A percentile compares a stretch with the other conserved stretches of the same genome.
Evolutionary conservation across 2,113 vertebrate species (phyloP).

Genomic region (Coreoperca whiteheadi): DNA sequence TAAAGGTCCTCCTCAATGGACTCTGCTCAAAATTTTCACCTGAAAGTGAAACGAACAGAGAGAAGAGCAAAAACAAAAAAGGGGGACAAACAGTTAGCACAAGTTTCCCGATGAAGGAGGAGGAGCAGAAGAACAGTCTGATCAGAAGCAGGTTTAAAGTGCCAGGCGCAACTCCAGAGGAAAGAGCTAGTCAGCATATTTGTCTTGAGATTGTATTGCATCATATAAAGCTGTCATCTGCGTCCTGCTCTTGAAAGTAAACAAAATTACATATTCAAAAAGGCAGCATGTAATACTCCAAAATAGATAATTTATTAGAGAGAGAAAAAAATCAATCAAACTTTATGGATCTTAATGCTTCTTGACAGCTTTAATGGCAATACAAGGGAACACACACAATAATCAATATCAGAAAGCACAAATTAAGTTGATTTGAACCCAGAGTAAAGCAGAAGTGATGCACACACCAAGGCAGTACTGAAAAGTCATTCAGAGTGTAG

Average conservation of each 20-base stretch:
- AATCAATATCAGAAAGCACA: constrained; percentile 68
- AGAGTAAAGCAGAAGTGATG: constrained; percentile 81
- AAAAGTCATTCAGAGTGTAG: constrained; percentile 79
- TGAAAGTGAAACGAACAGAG: constrained; percentile 76
- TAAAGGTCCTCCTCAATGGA: constrained; percentile 97
- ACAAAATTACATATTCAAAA: constrained; percentile 16
- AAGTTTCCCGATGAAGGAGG: constrained; percentile 4
- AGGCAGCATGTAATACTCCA: constrained; percentile 4
- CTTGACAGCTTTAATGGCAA: constrained; percentile 80
- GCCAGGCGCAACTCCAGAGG: constrained; percentile 67
- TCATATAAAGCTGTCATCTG: constrained; percentile 78
- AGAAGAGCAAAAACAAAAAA: constrained; percentile 52
- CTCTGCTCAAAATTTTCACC: constrained; percentile 99
- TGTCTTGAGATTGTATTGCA: constrained; percentile 74
- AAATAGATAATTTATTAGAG: constrained; percentile 5
- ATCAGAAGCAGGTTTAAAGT: constrained; percentile 64
- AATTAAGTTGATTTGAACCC: constrained; percentile 72
- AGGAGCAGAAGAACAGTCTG: constrained; percentile 42
- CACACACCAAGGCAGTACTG: constrained; percentile 77
- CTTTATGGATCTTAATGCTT: constrained; percentile 46
- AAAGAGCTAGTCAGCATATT: constrained; percentile 73
- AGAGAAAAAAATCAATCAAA: not conserved
- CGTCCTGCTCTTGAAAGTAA: constrained; percentile 45
- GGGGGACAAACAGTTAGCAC: constrained; percentile 48
- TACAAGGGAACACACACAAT: constrained; percentile 69